Base-by-base conservation (phyloP, 1,140 invertebrate species). In the Leptopilina clavipes region DNA sequence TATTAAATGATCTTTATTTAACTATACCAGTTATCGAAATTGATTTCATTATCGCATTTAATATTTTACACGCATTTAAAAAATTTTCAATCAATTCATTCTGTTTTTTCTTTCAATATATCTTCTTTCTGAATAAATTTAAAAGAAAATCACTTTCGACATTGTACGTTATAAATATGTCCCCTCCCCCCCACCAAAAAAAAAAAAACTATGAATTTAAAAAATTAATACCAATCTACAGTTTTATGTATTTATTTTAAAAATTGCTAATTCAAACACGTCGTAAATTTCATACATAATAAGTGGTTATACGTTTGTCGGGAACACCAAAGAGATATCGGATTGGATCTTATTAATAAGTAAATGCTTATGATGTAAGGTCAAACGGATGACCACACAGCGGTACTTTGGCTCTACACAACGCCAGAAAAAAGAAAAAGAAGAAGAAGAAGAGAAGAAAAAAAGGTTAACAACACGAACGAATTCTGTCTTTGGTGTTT, bases 321-420 rank as follows among this genome's bases (percentile, higher is more conserved):
- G 54, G 17, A 65, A 65, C 59, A 65, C 59, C 59, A 65, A 65
- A 37, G 59, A 65, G 59, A 65, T 37, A 65, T 65, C 59, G 59
- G 14, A 65, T 31, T 25, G 59, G 19, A 31, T 65, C 59, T 65
- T 65, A 65, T 37, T 65, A 65, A 65, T 65, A 65, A 65, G 22
- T 65, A 65, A 31, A 65, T 31, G 59, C 48, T 40, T 52, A 52
- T 65, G 59, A 65, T 31, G 59, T 65, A 65, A 65, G 59, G 22
- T 65, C 25, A 52, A 52, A 52, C 48, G 12, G 14, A 31, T 65
- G 59, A 65, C 59, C 59, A 65, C 59, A 65, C 59, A 65, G 25
- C 59, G 59, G 25, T 65, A 65, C 48, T 65, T 65, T 65, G 14
- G 59, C 12, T 65, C 59, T 14, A n/a, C 11, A 6, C 37, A 40